Conservation (phyloP, 2,797 vertebrate genomes). For the Falco rusticolus region DNA sequence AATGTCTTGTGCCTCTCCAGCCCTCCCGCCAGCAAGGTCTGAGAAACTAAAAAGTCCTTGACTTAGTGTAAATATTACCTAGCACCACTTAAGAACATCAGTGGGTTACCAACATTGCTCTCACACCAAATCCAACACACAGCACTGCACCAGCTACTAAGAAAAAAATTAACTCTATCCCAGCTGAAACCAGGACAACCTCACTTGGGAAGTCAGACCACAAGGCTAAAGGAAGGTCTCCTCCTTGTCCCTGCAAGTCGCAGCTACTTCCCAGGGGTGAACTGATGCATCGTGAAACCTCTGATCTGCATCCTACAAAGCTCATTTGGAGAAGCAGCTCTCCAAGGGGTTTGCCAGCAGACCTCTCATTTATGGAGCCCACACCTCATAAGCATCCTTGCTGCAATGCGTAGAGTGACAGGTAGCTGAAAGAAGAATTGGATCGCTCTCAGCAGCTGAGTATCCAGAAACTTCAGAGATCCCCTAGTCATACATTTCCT, state of each 20-base stretch:
- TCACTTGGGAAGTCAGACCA: not conserved
- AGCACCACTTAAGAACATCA: no score
- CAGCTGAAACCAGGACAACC: no score
- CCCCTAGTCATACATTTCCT: rapidly evolving
- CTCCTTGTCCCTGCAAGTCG: not conserved
- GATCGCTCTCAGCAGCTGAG: not conserved
- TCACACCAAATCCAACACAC: no score
- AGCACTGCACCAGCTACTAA: no score
- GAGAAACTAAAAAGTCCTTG: no score
- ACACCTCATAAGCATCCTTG: not conserved
- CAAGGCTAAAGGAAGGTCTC: not conserved
- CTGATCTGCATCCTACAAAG: rapidly evolving
- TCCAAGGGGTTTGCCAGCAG: not conserved
- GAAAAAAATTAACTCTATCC: no score
- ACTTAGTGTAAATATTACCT: no score
- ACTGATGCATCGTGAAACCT: rapidly evolving
- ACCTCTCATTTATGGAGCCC: not conserved
- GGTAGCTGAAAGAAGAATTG: not conserved
- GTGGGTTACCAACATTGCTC: no score
- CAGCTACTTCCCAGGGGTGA: not conserved
- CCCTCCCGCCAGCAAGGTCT: no score
- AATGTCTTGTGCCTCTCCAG: no score
- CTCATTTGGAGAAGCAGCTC: not conserved
- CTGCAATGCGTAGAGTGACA: not conserved
- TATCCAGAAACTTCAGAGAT: not conserved